These are phyloP conservation scores for Exephanes ischioxanthus DNA, from an alignment of 2,888 invertebrate genomes.

Conservation along the genomic window DNA sequence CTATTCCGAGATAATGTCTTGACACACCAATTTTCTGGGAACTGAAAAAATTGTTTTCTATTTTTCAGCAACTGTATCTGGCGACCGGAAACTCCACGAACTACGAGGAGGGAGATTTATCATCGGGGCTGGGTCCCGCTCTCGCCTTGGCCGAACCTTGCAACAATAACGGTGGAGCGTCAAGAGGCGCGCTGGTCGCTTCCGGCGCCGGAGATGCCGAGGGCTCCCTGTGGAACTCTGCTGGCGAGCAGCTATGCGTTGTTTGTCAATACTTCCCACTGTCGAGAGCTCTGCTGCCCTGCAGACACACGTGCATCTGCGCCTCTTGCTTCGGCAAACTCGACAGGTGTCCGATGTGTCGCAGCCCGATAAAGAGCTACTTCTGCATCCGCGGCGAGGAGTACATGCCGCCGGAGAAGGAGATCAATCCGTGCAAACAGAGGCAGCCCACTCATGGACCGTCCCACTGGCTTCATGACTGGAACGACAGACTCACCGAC, in stretches of 20 bases:
- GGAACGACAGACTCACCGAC: conserved; percentile 91
- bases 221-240: conserved; percentile 86
- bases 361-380: conserved; percentile 93
- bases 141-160: conserved; percentile 87
- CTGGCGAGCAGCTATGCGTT: conserved; percentile 90
- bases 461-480: conserved; percentile 87
- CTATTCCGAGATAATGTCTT: no score
- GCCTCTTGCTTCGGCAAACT: conserved; percentile 92
- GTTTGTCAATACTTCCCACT: conserved; percentile 93
- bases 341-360: conserved; percentile 95
- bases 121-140: conserved; percentile 81
- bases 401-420: conserved; percentile 87
- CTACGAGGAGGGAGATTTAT: conserved; percentile 86
- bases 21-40: no score
- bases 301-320: conserved; percentile 94
- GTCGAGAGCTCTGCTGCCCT: conserved; percentile 93
- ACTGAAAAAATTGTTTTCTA: not conserved
- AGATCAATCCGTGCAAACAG: conserved; percentile 84
- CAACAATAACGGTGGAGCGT: conserved; percentile 78
- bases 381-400: conserved; percentile 93
- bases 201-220: conserved; percentile 84
- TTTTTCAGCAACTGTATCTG: conserved; percentile 91
- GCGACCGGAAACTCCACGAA: conserved; percentile 89
- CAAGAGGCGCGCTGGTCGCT: conserved; percentile 80
- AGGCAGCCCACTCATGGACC: conserved; percentile 83